A percentile compares a stretch with the other conserved stretches of the same genome.
Evolutionary conservation across 2,797 vertebrate species (phyloP).

Genomic region (Tapera naevia): DNA sequence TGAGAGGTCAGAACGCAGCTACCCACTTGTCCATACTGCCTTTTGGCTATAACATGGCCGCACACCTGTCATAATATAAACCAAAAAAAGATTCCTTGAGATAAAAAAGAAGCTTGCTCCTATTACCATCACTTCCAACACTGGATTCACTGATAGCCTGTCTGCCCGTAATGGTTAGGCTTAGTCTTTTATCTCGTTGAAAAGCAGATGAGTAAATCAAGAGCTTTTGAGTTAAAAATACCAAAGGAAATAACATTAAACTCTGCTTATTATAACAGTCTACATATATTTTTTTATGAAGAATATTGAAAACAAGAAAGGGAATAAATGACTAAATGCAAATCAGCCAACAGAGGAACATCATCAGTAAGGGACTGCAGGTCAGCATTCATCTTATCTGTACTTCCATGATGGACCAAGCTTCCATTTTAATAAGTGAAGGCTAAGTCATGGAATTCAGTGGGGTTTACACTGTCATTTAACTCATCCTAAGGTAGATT

Average conservation of each 20-base stretch:
- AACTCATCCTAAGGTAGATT: neutral
- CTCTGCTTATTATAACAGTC: neutral
- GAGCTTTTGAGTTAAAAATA: neutral
- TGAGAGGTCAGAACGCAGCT: neutral
- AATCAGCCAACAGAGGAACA: neutral
- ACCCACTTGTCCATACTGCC: neutral
- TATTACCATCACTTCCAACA: neutral
- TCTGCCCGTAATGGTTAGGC: neutral
- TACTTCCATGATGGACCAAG: neutral
- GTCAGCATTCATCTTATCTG: neutral
- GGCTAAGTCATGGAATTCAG: neutral
- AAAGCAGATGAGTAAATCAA: neutral
- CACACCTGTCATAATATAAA: neutral
- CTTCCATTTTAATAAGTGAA: neutral
- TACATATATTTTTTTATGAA: neutral
- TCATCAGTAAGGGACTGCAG: neutral
- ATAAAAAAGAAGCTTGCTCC: neutral
- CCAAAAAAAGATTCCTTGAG: neutral
- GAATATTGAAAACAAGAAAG: neutral
- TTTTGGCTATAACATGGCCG: neutral
- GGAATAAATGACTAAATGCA: neutral
- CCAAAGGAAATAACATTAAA: neutral
- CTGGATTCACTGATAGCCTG: neutral
- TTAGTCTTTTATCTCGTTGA: neutral
- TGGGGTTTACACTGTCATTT: neutral